These are phyloP conservation scores for Parazoanthus atlanticus DNA, from an alignment of 92 coral and sea anemone genomes.

Conservation along the genomic window DNA sequence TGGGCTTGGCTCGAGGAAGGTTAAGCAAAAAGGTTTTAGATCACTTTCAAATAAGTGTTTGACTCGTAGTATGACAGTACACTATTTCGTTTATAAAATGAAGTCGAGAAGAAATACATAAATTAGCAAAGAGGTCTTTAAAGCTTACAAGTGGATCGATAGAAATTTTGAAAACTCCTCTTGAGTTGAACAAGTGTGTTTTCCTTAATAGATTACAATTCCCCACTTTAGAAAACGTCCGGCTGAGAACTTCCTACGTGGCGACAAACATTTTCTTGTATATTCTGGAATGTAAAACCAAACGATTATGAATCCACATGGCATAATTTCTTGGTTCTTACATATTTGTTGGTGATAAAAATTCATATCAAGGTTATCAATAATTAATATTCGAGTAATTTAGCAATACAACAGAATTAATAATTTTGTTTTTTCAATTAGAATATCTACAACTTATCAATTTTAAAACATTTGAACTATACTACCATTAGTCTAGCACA, in stretches of 20 bases:
- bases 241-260: no score
- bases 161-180: background rate
- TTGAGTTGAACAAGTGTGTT: background rate
- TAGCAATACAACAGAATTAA: background rate
- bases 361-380: background rate
- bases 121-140: background rate
- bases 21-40: background rate
- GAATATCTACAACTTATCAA: background rate
- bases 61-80: background rate
- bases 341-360: background rate
- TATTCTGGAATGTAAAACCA: background rate
- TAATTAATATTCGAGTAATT: background rate
- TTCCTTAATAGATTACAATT: background rate
- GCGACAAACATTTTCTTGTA: background rate
- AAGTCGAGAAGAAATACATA: background rate
- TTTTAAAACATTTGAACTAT: background rate
- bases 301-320: background rate
- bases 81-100: background rate
- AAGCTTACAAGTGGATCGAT: background rate
- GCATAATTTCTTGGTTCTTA: background rate
- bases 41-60: background rate
- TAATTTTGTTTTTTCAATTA: constrained; percentile 1
- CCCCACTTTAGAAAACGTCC: background rate
- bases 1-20: background rate
- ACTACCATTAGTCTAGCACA: background rate